phyloP scores from a whole-genome alignment of 2,113 vertebrate genomes.

The Myrmecophaga tridactyla region DNA sequence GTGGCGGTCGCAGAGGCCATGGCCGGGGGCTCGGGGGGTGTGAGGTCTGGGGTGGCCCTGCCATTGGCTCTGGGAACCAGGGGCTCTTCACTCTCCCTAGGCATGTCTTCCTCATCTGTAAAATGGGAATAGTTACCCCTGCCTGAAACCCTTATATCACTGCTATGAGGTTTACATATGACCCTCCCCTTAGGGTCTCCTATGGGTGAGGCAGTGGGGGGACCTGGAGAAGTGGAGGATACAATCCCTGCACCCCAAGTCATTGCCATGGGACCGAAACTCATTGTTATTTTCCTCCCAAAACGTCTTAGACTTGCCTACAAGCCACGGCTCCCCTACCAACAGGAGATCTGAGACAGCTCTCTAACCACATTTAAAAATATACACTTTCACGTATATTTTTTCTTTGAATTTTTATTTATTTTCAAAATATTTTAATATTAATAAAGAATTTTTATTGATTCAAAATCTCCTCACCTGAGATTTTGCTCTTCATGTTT shows the following conservation, averaged over 20 bases:
- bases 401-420: neutral
- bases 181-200: neutral
- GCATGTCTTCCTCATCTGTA: neutral
- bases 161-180: neutral
- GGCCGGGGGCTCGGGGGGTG: no score
- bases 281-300: neutral
- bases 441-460: neutral
- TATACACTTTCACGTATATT: neutral
- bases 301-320: neutral
- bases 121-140: neutral
- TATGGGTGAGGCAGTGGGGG: neutral
- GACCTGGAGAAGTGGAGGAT: neutral
- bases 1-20: neutral
- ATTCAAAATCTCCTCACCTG: neutral
- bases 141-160: no score
- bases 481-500: neutral
- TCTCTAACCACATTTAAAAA: neutral
- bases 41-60: neutral
- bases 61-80: neutral
- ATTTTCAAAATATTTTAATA: neutral
- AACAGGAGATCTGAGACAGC: neutral
- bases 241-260: neutral
- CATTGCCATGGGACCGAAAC: neutral
- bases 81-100: neutral
- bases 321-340: neutral